Conservation (phyloP, 1,140 invertebrate genomes). For the Aradophagus sp. region DNA sequence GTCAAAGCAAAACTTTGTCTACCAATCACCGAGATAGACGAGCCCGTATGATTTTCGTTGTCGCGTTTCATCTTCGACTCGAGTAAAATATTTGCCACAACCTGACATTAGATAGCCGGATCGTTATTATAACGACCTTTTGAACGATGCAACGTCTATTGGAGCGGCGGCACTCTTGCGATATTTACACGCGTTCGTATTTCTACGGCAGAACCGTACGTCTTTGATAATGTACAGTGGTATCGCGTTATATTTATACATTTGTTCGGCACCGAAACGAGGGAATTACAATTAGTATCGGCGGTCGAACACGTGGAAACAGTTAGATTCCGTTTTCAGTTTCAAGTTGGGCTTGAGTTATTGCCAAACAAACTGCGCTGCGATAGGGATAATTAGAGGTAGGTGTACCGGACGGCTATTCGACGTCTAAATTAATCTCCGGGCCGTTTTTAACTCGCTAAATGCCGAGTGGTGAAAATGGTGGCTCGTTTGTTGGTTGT, state of each 20-base stretch:
- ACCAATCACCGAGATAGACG: no score
- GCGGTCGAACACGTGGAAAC: constrained; percentile 33
- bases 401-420: constrained; percentile 9
- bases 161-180: constrained; percentile 15
- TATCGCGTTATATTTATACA: constrained; percentile 58
- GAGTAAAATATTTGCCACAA: no score
- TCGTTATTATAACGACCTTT: no score
- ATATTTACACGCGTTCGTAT: constrained; percentile 52
- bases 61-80: no score
- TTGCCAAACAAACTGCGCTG: constrained; percentile 19
- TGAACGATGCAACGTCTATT: constrained; percentile 33
- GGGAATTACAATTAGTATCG: constrained; percentile 48
- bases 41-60: no score
- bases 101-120: no score
- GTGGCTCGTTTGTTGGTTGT: no score
- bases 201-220: constrained; percentile 51
- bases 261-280: constrained; percentile 50
- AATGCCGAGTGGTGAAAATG: no score
- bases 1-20: no score
- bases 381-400: constrained; percentile 41
- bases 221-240: constrained; percentile 48
- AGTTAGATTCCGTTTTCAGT: constrained; percentile 24
- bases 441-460: no score
- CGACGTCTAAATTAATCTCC: constrained; percentile 26
- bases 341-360: constrained; percentile 21